Percentiles rank a stretch among this genome's conserved stretches.
phyloP scores from a whole-genome alignment of 2,113 vertebrate genomes.

The Hypocryptadius cinnamomeus region DNA sequence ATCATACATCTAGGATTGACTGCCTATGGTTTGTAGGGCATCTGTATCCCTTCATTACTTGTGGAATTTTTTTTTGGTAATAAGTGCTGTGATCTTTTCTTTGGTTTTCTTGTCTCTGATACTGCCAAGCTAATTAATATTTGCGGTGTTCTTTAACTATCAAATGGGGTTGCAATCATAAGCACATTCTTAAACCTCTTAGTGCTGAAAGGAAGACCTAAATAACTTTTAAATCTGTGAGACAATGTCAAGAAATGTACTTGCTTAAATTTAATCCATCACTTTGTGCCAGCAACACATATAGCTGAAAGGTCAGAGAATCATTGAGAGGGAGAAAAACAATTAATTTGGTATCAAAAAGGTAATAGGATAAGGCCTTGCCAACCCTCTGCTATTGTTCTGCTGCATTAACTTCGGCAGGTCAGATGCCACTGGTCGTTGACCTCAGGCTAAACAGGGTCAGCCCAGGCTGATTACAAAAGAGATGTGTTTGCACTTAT shows the following conservation, averaged over 20 bases:
- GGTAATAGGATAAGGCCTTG: conserved; percentile 74
- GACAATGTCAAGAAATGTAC: conserved; percentile 49
- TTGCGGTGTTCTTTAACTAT: not conserved
- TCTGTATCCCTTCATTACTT: not conserved
- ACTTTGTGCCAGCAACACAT: conserved; percentile 42
- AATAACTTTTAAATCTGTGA: conserved; percentile 45
- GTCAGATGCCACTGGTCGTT: conserved; percentile 74
- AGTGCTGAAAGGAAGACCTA: conserved; percentile 43
- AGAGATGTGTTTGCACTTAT: conserved; percentile 41
- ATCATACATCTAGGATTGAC: not conserved
- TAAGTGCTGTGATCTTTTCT: not conserved
- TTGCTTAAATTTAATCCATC: conserved; percentile 60
- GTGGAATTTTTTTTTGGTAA: not conserved
- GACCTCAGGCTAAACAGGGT: conserved; percentile 70
- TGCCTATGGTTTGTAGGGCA: not conserved
- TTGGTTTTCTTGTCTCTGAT: not conserved
- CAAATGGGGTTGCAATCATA: conserved; percentile 34
- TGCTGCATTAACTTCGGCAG: conserved; percentile 75
- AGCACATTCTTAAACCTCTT: conserved; percentile 56
- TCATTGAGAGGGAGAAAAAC: conserved; percentile 69
- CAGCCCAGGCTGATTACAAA: conserved; percentile 31
- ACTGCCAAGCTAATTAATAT: conserved; percentile 29
- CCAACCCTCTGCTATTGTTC: conserved; percentile 70
- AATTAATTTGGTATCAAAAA: conserved; percentile 78
- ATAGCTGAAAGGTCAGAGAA: conserved; percentile 65